phyloP scores from a whole-genome alignment of 2,113 vertebrate genomes.

The Eubucco bourcierii region DNA sequence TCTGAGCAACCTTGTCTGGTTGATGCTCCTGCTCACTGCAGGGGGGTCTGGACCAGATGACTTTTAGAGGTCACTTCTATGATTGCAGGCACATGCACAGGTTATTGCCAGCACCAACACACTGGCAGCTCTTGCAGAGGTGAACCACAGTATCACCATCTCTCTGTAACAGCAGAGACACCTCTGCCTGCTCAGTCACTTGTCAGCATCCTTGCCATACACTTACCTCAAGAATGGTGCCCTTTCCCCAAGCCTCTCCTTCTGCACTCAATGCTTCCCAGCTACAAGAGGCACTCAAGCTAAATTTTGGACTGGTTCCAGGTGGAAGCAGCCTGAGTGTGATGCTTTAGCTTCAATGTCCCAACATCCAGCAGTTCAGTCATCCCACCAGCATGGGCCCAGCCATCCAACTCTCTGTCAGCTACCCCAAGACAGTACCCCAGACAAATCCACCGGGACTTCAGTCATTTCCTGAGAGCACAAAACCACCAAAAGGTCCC shows the following conservation, averaged over 20 bases:
- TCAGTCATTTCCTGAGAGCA: rapidly evolving
- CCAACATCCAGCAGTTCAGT: rapidly evolving
- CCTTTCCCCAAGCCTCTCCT: not conserved
- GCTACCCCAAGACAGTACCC: too few relatives aligned
- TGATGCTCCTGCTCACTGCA: not conserved
- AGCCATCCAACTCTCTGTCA: not conserved
- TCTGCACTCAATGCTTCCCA: not conserved
- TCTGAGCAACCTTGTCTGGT: not conserved
- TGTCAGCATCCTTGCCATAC: rapidly evolving
- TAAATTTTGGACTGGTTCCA: rapidly evolving
- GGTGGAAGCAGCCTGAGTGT: rapidly evolving
- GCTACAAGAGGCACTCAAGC: not conserved
- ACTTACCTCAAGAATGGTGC: rapidly evolving
- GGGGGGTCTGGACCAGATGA: not conserved
- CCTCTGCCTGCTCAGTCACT: rapidly evolving
- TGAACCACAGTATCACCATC: rapidly evolving
- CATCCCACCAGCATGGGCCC: not conserved
- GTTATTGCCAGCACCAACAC: not conserved
- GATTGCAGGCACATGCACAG: rapidly evolving
- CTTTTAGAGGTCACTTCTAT: not conserved
- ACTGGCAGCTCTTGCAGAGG: rapidly evolving
- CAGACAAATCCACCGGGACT: not conserved
- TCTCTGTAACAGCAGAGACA: not conserved
- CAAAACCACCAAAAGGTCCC: not conserved
- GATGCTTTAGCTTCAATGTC: not conserved